Conservation (phyloP, 2,113 vertebrate species). For the Pseudolaguvia tuberculata region DNA sequence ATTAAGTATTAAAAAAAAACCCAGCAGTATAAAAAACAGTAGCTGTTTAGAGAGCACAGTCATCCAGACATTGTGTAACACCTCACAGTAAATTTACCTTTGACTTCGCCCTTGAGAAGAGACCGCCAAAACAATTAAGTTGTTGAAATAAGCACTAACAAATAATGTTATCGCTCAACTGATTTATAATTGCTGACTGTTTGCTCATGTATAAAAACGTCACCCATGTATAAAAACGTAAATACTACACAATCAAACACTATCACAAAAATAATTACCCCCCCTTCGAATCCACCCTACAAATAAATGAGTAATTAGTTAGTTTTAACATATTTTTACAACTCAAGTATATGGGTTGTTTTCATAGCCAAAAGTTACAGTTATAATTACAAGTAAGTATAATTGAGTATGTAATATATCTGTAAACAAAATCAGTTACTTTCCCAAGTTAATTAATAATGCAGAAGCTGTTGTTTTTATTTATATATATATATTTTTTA, state of each 20-base stretch:
- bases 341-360: too few species aligned
- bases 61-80: not conserved
- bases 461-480: too few species aligned
- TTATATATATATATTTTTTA: too few species aligned
- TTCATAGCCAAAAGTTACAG: too few species aligned
- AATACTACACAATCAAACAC: slow-evolving; percentile 46
- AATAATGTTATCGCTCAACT: slow-evolving; percentile 49
- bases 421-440: not conserved
- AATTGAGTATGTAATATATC: not conserved
- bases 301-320: slow-evolving; percentile 39
- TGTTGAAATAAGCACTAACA: slow-evolving; percentile 55
- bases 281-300: slow-evolving; percentile 26
- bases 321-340: too few species aligned
- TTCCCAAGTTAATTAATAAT: too few species aligned
- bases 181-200: slow-evolving; percentile 57
- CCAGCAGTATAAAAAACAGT: not conserved
- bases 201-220: slow-evolving; percentile 57
- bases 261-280: slow-evolving; percentile 40
- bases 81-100: not conserved
- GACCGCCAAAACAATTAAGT: slow-evolving; percentile 51
- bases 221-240: slow-evolving; percentile 55
- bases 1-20: too few species aligned
- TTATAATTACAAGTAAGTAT: not conserved
- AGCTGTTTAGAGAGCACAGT: not conserved
- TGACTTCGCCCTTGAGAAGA: slow-evolving; percentile 42